A percentile compares a stretch with the other conserved stretches of the same genome.
Evolutionary conservation across 2,797 vertebrate species (phyloP).

Genomic region (Megalops cyprinoides): DNA sequence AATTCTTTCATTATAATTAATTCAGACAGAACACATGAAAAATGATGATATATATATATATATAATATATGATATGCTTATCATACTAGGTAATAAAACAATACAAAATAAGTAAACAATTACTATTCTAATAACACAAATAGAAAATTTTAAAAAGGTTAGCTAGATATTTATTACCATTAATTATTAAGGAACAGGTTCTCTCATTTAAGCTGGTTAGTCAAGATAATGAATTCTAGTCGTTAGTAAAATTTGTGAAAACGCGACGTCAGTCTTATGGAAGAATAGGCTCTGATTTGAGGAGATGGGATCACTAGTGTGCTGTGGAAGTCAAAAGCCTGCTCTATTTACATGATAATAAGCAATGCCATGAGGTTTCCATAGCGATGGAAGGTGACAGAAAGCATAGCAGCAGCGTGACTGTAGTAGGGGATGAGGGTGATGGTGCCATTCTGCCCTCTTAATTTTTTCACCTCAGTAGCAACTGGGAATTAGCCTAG

Average conservation of each 20-base stretch:
- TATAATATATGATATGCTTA: too few species aligned
- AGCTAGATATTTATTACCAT: too few species aligned
- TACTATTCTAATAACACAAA: too few species aligned
- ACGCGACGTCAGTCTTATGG: background rate
- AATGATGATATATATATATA: background rate
- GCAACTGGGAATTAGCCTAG: too few species aligned
- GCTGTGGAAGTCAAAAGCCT: background rate
- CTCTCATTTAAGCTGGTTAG: too few species aligned
- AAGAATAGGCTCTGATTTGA: background rate
- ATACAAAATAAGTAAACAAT: too few species aligned
- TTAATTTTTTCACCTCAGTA: too few species aligned
- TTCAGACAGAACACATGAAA: slow-evolving; percentile 5
- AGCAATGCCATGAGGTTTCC: background rate
- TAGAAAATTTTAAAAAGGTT: too few species aligned
- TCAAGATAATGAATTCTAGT: too few species aligned
- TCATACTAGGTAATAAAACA: too few species aligned
- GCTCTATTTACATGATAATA: background rate
- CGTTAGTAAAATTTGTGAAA: background rate
- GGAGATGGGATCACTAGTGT: background rate
- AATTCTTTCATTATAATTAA: background rate
- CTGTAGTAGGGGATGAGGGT: background rate
- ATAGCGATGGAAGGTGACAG: background rate
- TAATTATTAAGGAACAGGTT: too few species aligned
- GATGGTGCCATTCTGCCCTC: too few species aligned
- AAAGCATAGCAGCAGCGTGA: background rate